Base-by-base conservation (phyloP, 2,113 vertebrate species). In the Odobenus rosmarus region DNA sequence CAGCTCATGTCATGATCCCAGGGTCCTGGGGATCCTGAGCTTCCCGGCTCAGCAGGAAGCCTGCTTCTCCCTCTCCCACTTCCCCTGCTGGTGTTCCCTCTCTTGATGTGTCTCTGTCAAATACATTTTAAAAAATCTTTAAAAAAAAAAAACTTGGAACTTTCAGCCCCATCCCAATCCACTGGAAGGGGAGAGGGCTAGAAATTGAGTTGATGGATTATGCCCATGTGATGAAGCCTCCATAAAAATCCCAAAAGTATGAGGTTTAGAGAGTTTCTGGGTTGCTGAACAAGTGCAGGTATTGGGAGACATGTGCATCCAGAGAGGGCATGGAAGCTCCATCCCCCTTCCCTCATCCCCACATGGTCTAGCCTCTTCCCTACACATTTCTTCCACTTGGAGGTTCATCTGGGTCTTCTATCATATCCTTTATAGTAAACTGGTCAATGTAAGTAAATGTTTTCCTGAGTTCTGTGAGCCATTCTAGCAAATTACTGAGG, bases 321-420 rank as follows among this genome's bases (percentile, higher is more conserved):
- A 49, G 51, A 57, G 36, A 28, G 1, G 0, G 21, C 11, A 0
- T 5, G 51, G 49, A 11, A 28, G 61, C 16, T 81, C 39, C 28
- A 18, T 1, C 1, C 3, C 24, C 8, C 9, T 24, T 13, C 24
- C 23, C 23, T 4, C 36, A 16, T 7, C 28, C 7, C 18, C 67
- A 5, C 64, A 69, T 69, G 16, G 10, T n/a, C 67, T 69, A 69
- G 33, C 55, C 19, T 57, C 5, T 15, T 12, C 13, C 24, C 55
- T 39, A 33, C 0, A 19, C 1, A 11, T 16, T 36, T 91, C 77
- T 59, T 82, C 57, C 61, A 57, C 13, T 18, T 13, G 5, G 26
- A 23, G 7, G 26, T 74, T 51, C n/a, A 67, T n/a, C 83, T 93
- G 21, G 6, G 57, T 31, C 51, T 51, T 72, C 13, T 21, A 39